These are phyloP conservation scores for Amitus sp. DNA, from an alignment of 2,888 invertebrate genomes.

Conservation along the genomic window DNA sequence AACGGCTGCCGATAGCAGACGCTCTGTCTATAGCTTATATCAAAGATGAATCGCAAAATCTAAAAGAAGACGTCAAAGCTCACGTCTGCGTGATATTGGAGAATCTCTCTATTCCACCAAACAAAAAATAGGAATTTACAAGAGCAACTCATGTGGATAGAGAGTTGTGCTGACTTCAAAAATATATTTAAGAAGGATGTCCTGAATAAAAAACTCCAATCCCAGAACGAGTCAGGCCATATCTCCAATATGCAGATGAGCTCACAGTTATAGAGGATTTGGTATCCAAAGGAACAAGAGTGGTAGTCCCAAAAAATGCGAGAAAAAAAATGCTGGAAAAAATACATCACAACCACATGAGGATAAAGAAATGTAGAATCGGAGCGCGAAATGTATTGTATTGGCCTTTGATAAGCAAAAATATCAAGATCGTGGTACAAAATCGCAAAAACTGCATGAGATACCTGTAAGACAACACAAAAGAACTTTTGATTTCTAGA, in stretches of 20 bases:
- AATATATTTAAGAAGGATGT: constrained; percentile 37
- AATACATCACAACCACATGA: constrained; percentile 46
- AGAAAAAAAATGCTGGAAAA: constrained; percentile 40
- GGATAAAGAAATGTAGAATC: constrained; percentile 42
- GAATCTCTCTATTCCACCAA: no score
- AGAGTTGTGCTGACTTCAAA: no score
- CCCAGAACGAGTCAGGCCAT: constrained; percentile 23
- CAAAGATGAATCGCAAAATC: no score
- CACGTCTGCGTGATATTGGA: no score
- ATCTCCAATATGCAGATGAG: constrained; percentile 24
- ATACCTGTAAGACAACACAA: constrained; percentile 26
- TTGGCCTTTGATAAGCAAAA: constrained; percentile 44
- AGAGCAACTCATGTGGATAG: no score
- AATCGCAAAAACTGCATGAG: constrained; percentile 34
- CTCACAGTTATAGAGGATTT: constrained; percentile 23
- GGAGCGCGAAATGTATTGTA: constrained; percentile 41
- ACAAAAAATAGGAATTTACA: no score
- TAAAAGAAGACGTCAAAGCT: no score
- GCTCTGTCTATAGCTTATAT: no score
- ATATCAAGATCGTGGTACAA: constrained; percentile 37
- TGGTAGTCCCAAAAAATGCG: constrained; percentile 38
- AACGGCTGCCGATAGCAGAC: no score
- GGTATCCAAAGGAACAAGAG: constrained; percentile 23
- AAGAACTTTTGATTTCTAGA: constrained; percentile 29
- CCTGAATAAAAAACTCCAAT: constrained; percentile 34